Conservation (phyloP, 1,140 invertebrate species). For the Cotesia typhae region DNA sequence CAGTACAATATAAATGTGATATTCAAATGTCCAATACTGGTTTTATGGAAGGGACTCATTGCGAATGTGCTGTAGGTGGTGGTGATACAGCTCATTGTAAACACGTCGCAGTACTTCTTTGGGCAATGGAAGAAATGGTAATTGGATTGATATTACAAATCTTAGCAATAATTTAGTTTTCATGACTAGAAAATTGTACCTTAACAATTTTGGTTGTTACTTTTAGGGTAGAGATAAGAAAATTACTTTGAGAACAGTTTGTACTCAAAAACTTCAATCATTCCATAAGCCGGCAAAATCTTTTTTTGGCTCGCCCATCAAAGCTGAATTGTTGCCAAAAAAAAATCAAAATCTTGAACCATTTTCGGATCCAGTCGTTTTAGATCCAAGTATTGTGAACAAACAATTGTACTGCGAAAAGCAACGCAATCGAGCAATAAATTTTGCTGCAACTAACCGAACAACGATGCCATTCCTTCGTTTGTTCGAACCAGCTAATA, state of each 20-base stretch:
- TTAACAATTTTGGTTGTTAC: constrained; percentile 7
- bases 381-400: constrained; percentile 12
- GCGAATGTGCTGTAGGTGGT: constrained; percentile 28
- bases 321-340: constrained; percentile 27
- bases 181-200: background rate
- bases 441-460: constrained; percentile 13
- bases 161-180: constrained; percentile 3
- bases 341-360: background rate
- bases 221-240: constrained; percentile 19
- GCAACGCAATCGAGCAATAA: constrained; percentile 3
- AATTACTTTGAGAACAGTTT: constrained; percentile 20
- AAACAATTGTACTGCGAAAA: constrained; percentile 18
- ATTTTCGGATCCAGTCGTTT: constrained; percentile 16
- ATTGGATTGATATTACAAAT: constrained; percentile 11
- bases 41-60: constrained; percentile 9
- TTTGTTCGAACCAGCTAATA: constrained; percentile 2
- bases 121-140: constrained; percentile 22
- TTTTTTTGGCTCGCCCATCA: constrained; percentile 15
- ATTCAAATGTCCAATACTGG: background rate
- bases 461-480: background rate
- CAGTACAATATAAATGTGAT: background rate
- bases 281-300: constrained; percentile 3
- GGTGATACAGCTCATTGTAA: constrained; percentile 22
- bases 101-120: constrained; percentile 23
- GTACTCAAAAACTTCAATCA: constrained; percentile 24